Evolutionary conservation across 1,140 invertebrate species (phyloP).

Genomic region (Diprion similis): DNA sequence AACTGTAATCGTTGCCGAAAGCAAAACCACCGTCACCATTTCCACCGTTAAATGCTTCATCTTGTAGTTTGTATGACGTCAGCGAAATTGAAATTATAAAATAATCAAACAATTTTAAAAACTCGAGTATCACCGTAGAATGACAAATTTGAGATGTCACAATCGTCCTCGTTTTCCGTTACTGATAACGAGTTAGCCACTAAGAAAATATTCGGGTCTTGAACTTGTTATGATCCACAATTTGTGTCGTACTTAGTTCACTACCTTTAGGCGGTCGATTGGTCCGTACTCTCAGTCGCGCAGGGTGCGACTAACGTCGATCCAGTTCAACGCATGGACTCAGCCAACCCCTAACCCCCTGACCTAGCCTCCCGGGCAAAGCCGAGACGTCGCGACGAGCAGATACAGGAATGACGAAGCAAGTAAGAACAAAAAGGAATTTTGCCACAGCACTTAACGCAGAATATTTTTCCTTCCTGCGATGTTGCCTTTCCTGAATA

Average conservation of each 20-base stretch:
- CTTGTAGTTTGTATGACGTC: not conserved
- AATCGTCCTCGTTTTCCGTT: not conserved
- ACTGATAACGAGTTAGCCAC: not conserved
- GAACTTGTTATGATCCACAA: not conserved
- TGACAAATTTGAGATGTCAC: not conserved
- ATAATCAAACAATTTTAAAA: not conserved
- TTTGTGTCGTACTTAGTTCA: no score
- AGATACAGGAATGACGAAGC: no score
- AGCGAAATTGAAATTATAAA: not conserved
- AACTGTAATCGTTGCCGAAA: not conserved
- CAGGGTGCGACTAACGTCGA: not conserved
- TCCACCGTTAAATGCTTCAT: not conserved
- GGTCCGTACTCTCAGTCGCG: not conserved
- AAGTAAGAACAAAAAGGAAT: no score
- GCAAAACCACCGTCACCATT: not conserved
- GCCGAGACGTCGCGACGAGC: not conserved
- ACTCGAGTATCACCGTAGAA: not conserved
- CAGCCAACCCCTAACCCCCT: not conserved
- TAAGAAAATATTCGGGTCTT: not conserved
- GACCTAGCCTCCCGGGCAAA: not conserved
- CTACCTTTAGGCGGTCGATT: no score
- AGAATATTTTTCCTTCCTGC: no score
- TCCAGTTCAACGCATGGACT: not conserved
- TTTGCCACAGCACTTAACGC: no score
- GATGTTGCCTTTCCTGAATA: no score